Base-by-base conservation (phyloP, 2,113 vertebrate species). In the Strigops habroptila region DNA sequence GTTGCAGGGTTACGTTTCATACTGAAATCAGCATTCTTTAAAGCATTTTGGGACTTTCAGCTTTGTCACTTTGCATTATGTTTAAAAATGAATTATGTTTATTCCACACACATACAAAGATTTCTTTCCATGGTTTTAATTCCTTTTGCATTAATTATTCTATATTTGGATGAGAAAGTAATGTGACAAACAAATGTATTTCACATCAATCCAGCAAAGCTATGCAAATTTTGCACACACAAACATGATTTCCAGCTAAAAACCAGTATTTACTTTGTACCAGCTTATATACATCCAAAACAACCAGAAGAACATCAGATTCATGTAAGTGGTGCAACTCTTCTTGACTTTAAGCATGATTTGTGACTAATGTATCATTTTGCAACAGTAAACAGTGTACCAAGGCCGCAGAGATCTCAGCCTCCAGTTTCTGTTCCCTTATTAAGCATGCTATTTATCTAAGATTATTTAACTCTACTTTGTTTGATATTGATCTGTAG, bases 101-200 rank as follows among this genome's bases (percentile, higher is more conserved):
- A 69, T 88, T 90, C 22, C 41, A 74, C 53, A 28, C 14, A 62
- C 28, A 68, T 5, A 12, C 14, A 62, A 79, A 33, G 27, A 65
- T 59, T 82, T 90, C 18, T 95, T 90, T 67, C 44, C 37, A 80
- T 93, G 62, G 68, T 77, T 92, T 88, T 70, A 63, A 91, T 96
- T 92, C 64, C 63, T 94, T 96, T 96, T 91, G 52, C 62, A 81
- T 93, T 95, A 92, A 82, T 96, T 91, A 46, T 94, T 44, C 43
- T 95, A 46, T 91, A 92, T 84, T 96, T 96, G 88, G 82, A 90
- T 88, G 31, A 94, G 75, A 89, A 81, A 57, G 52, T 78, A 69
- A 30, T 52, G 62, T 75, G 75, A 95, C 14, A 22, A 85, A 53
- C 55, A 91, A 86, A 81, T 6, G 8, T 91, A 78, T 92, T 96